Percentiles rank a stretch among this genome's conserved stretches.
Evolutionary conservation across 2,113 vertebrate genomes (phyloP).

Genomic region (Lucifuga dentata): DNA sequence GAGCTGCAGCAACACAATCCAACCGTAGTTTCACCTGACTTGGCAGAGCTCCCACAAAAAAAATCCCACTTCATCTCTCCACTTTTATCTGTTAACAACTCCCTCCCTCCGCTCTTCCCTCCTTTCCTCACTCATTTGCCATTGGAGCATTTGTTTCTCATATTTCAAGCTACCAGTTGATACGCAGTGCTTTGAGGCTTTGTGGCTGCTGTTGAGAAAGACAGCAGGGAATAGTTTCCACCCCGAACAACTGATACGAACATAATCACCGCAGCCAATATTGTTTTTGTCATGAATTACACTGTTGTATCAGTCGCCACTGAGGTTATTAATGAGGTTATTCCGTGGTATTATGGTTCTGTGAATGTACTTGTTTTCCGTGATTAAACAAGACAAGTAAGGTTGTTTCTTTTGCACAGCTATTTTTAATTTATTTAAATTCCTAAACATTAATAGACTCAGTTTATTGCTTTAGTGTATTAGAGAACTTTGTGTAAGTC

Average conservation of each 20-base stretch:
- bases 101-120: constrained; percentile 9
- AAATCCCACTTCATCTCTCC: constrained; percentile 52
- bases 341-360: constrained; percentile 20
- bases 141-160: constrained; percentile 29
- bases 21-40: constrained; percentile 64
- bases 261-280: constrained; percentile 14
- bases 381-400: constrained; percentile 9
- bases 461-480: too few species aligned
- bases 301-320: constrained; percentile 20
- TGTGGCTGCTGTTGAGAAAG: constrained; percentile 63
- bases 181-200: constrained; percentile 57
- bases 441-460: too few species aligned
- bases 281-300: constrained; percentile 40
- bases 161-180: constrained; percentile 58
- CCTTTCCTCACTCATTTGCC: constrained; percentile 14
- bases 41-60: constrained; percentile 54
- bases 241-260: constrained; percentile 39
- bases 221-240: constrained; percentile 59
- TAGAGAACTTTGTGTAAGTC: too few species aligned
- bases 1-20: constrained; percentile 53
- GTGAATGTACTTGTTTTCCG: constrained; percentile 19
- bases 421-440: too few species aligned
- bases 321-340: constrained; percentile 24
- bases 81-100: constrained; percentile 38
- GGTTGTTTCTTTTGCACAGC: too few species aligned